These are phyloP conservation scores for Chrysolina haemoptera DNA, from an alignment of 2,888 invertebrate species.

Conservation along the genomic window DNA sequence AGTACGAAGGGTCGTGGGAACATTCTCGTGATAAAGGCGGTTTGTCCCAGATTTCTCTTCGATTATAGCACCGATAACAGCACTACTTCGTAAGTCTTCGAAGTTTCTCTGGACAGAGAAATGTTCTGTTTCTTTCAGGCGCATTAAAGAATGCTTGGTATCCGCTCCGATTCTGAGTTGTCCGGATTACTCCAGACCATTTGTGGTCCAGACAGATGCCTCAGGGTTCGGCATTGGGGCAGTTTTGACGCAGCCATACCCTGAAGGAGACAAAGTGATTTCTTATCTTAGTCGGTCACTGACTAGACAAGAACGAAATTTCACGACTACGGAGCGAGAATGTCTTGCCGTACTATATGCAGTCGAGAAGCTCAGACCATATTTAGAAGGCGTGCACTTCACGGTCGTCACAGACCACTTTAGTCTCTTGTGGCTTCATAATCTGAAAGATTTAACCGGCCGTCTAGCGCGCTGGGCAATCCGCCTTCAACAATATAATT, in stretches of 20 bases:
- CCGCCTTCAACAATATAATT: conserved; percentile 37
- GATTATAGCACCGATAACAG: conserved; percentile 38
- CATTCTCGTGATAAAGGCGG: conserved; percentile 41
- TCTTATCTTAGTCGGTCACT: conserved; percentile 14
- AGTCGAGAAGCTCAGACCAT: conserved; percentile 44
- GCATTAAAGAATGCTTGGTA: conserved; percentile 32
- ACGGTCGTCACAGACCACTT: conserved; percentile 46
- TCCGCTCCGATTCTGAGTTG: conserved; percentile 32
- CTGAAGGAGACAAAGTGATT: conserved; percentile 28
- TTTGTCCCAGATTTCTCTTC: conserved; percentile 41
- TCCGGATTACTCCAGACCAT: conserved; percentile 30
- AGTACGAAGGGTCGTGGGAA: conserved; percentile 39
- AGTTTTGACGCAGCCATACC: conserved; percentile 22
- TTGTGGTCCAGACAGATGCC: conserved; percentile 33
- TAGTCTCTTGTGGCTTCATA: conserved; percentile 40
- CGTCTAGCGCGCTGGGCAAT: conserved; percentile 44
- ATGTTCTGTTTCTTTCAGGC: conserved; percentile 22
- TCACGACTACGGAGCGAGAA: background rate
- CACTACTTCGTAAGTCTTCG: conserved; percentile 25
- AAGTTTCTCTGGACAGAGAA: conserved; percentile 32
- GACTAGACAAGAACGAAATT: conserved; percentile 25
- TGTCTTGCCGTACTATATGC: background rate
- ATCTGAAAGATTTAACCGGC: conserved; percentile 35
- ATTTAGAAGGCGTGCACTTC: conserved; percentile 42
- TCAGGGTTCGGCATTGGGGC: conserved; percentile 31